These are phyloP conservation scores for Spodoptera frugiperda DNA, from an alignment of 1,140 invertebrate genomes.

Conservation along the genomic window DNA sequence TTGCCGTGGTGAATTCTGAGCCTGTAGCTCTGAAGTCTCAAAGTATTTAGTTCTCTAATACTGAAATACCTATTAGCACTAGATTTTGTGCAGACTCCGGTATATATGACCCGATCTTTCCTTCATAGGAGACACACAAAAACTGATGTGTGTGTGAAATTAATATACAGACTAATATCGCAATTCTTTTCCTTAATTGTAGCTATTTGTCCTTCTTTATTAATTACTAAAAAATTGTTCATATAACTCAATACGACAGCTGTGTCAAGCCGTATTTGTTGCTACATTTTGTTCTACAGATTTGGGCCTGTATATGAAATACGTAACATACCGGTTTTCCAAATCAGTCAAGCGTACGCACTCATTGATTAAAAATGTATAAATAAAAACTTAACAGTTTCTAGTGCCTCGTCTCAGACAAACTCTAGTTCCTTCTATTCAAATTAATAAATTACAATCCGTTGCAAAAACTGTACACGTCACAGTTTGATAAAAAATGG, in stretches of 20 bases:
- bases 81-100: too few species aligned
- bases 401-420: not conserved
- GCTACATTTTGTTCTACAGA: not conserved
- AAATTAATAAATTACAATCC: not conserved
- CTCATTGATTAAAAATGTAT: slow-evolving; percentile 15
- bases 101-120: too few species aligned
- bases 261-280: not conserved
- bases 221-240: not conserved
- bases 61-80: too few species aligned
- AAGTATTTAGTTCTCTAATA: too few species aligned
- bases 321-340: slow-evolving; percentile 5
- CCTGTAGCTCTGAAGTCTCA: too few species aligned
- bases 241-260: not conserved
- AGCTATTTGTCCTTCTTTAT: too few species aligned
- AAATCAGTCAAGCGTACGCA: slow-evolving; percentile 14
- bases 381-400: slow-evolving; percentile 2
- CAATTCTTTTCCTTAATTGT: too few species aligned
- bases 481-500: not conserved
- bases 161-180: too few species aligned
- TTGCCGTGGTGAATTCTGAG: too few species aligned
- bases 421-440: slow-evolving; percentile 8
- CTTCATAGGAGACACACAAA: too few species aligned
- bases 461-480: slow-evolving; percentile 5
- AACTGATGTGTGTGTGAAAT: too few species aligned
- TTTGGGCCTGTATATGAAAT: not conserved